Evolutionary conservation across 2,797 vertebrate species (phyloP).

Genomic region (Propithecus perrieri): DNA sequence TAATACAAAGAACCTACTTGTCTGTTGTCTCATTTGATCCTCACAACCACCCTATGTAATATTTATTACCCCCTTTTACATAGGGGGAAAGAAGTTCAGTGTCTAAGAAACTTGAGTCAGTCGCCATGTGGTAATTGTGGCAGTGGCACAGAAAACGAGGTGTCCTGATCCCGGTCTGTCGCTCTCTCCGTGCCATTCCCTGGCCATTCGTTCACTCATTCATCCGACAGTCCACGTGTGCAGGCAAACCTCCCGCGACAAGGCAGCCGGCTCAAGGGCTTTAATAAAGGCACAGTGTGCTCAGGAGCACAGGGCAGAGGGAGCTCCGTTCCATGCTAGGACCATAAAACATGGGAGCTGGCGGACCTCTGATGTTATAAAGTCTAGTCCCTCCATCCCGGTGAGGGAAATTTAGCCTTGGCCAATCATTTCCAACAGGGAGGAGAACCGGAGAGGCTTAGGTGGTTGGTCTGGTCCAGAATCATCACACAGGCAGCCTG

Average conservation of each 20-base stretch:
- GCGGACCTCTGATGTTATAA: not conserved
- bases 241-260: not conserved
- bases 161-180: not conserved
- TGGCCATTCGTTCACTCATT: not conserved
- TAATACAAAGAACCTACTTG: not conserved
- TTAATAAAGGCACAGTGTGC: not conserved
- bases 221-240: not conserved
- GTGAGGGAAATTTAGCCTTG: not conserved
- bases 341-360: not conserved
- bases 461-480: not conserved
- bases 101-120: not conserved
- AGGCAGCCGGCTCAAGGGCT: not conserved
- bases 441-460: not conserved
- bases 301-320: not conserved
- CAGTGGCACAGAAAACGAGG: not conserved
- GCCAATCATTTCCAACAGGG: not conserved
- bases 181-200: fast-evolving
- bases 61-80: slow-evolving; percentile 11
- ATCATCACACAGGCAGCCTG: fast-evolving
- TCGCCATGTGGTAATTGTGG: not conserved
- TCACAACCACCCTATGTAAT: not conserved
- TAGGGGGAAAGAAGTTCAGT: not conserved
- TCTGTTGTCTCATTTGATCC: not conserved
- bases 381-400: no score
- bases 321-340: no score